Base-by-base conservation (phyloP, 92 coral and sea anemone genomes). In the Parazoanthus swiftii region DNA sequence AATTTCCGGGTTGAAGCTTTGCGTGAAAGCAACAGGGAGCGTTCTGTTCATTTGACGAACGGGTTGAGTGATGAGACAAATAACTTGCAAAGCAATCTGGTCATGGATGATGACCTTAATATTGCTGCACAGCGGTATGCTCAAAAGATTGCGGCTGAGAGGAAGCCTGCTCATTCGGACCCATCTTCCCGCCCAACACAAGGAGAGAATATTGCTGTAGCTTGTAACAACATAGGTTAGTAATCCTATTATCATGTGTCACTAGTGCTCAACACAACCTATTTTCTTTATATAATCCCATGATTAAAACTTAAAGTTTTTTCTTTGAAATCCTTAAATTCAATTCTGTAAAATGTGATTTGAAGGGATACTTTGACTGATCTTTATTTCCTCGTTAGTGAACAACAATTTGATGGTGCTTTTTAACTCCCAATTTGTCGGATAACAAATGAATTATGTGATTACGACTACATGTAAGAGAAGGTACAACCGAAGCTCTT, bases 111-210 rank as follows among this genome's bases (percentile, higher is more conserved):
- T 7, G 66, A 79, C 4, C 66, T 84, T 0, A 84, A 84, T 48
- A 71, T 84, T 71, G 87, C 87, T 71, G 87, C 87, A 70, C 87
- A 84, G 87, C 78, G 51, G 33, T 84, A 84, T 70, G 87, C 87
- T 18, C 46, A 84, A 44, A 84, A 84, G 78, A 84, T 84, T 15
- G 87, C 87, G 3, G 33, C 78, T 43, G 87, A 70, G 59, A 84
- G 70, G 78, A 84, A 50, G 48, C 87, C 87, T 23, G 87, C 87
- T 33, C 87, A 84, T 29, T 84, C 87, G 8, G 77, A 84, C 79
- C 87, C 87, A 70, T 79, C 70, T 78, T 70, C 87, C 29, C 87
- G 87, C 26, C 67, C 87, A 72, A 44, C 38, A 44, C 87, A 84
- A 84, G 87, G 87, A 71, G 87, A 84, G 66, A 84, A 84, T 16